Evolutionary conservation across 2,797 vertebrate genomes (phyloP).

Genomic region (Rhadinocentrus ornatus): DNA sequence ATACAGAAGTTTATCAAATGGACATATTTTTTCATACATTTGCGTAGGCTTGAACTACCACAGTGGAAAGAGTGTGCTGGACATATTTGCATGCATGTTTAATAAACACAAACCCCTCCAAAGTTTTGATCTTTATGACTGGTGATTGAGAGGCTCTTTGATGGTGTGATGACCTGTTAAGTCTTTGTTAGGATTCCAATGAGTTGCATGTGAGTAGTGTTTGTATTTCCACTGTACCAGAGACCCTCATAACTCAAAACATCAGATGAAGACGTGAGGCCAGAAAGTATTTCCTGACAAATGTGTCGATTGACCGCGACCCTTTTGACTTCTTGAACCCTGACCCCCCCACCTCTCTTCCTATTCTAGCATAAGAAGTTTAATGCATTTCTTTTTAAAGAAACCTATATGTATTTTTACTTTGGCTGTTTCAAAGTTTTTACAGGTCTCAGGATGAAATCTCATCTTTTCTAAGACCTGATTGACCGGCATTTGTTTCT

Average conservation of each 20-base stretch:
- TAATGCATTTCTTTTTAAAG: conserved; percentile 32
- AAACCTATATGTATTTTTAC: conserved; percentile 30
- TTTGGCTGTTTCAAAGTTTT: conserved; percentile 39
- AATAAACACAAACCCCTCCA: conserved; percentile 60
- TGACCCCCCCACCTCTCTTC: conserved; percentile 39
- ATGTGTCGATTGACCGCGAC: conserved; percentile 65
- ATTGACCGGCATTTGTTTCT: conserved; percentile 68
- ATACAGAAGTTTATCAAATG: conserved; percentile 12
- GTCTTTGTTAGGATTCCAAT: conserved; percentile 50
- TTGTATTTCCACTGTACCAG: conserved; percentile 62
- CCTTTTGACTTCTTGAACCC: conserved; percentile 61
- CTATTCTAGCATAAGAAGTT: conserved; percentile 29
- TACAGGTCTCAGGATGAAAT: conserved; percentile 46
- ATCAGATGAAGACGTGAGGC: conserved; percentile 73
- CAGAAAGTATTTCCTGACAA: conserved; percentile 53
- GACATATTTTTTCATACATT: conserved; percentile 20
- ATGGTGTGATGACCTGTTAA: conserved; percentile 39
- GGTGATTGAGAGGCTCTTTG: conserved; percentile 56
- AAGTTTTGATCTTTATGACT: conserved; percentile 41
- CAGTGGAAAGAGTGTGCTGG: conserved; percentile 33
- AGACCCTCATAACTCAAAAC: conserved; percentile 63
- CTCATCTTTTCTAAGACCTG: conserved; percentile 14
- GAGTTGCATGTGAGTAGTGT: conserved; percentile 51
- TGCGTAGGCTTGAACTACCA: conserved; percentile 18
- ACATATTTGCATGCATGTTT: conserved; percentile 56